A percentile compares a stretch with the other conserved stretches of the same genome.
Conservation (phyloP, 2,113 vertebrate species). For the Clarias batrachus region DNA sequence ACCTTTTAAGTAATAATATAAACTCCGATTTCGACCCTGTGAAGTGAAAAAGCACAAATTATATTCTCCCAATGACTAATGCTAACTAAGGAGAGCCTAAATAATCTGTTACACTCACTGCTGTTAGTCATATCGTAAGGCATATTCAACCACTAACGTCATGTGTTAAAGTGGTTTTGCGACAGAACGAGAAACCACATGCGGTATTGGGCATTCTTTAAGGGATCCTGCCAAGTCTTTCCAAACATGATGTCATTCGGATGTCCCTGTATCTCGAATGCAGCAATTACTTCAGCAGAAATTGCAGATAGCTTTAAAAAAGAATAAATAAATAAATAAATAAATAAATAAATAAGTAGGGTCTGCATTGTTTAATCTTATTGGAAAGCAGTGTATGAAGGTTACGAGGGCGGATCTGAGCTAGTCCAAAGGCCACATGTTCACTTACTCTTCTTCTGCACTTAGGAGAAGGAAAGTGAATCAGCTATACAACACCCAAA, state of each 20-base stretch:
- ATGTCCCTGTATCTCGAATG: not conserved
- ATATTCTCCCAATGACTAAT: conserved; percentile 18
- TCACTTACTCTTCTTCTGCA: not conserved
- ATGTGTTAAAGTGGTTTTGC: conserved; percentile 1
- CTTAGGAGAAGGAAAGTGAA: not conserved
- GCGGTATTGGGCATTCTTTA: not conserved
- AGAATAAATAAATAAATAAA: too few species aligned
- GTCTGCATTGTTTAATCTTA: conserved; percentile 11
- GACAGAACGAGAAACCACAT: conserved; percentile 10
- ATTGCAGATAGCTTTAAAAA: not conserved
- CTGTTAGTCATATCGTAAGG: not conserved
- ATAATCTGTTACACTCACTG: not conserved
- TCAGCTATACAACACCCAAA: not conserved
- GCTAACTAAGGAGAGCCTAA: not conserved
- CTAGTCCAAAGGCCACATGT: conserved; percentile 21
- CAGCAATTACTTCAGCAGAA: not conserved
- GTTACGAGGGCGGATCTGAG: conserved; percentile 54
- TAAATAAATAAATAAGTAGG: too few species aligned
- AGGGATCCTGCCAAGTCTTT: conserved; percentile 4
- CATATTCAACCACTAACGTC: conserved; percentile 31
- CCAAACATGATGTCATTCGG: not conserved
- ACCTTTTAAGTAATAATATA: not conserved
- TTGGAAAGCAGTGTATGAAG: conserved; percentile 51
- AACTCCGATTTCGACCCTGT: not conserved
- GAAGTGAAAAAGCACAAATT: not conserved